These are phyloP conservation scores for Taurulus bubalis DNA, from an alignment of 2,113 vertebrate species.

Conservation along the genomic window DNA sequence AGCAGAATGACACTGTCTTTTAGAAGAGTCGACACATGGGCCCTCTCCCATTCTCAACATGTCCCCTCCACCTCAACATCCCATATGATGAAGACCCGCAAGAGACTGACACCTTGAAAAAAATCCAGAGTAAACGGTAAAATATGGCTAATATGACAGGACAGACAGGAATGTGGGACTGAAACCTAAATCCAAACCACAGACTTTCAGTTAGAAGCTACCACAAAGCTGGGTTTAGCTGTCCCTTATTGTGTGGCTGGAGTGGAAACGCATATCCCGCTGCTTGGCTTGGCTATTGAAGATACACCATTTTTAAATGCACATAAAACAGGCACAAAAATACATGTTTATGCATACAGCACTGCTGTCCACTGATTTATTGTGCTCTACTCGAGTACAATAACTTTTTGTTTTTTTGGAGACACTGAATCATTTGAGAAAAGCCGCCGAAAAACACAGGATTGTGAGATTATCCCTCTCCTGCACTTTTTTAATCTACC, in stretches of 20 bases:
- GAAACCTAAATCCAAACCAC: no score
- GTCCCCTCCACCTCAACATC: neutral
- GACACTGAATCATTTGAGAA: constrained; percentile 33
- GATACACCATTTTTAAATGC: neutral
- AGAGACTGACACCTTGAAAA: neutral
- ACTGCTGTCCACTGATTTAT: neutral
- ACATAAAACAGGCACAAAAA: neutral
- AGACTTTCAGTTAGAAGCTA: no score
- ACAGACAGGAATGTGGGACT: neutral
- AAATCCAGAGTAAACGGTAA: neutral
- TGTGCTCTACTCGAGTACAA: neutral
- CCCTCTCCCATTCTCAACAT: neutral
- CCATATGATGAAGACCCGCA: neutral
- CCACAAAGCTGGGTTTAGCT: neutral
- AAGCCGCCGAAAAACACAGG: constrained; percentile 18
- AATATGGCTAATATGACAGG: neutral
- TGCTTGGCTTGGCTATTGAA: neutral
- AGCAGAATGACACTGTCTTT: neutral
- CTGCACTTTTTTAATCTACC: constrained; percentile 67
- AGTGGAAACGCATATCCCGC: neutral
- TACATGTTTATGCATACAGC: neutral
- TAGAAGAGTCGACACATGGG: neutral
- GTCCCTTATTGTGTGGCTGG: neutral
- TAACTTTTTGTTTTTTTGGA: neutral
- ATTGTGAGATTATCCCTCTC: constrained; percentile 66